Base-by-base conservation (phyloP, 2,797 vertebrate species). In the Melanotaenia nigrans region DNA sequence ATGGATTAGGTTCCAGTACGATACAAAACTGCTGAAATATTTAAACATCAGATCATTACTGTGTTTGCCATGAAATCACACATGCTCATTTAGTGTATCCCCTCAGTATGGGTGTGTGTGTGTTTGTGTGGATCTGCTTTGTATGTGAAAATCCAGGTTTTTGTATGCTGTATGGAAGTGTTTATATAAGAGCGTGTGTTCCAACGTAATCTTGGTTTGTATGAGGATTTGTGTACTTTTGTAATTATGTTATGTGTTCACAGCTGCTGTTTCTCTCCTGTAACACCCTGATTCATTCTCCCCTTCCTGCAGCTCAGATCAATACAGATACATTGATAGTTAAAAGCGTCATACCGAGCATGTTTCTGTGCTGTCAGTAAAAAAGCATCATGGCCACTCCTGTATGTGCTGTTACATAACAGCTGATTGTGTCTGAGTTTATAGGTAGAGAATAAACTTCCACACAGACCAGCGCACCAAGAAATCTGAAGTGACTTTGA, bases 11-110 rank as follows among this genome's bases (percentile, higher is more conserved):
- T 64, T 71, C 63, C 73, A 38, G 84, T 64, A 30, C 59, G 79
- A 85, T 71, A 72, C 73, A 81, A 78, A 84, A 81, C 84, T 86
- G 76, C 74, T 94, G 62, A 94, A 95, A 94, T 94, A 94, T 95
- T 94, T 87, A 94, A 87, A 82, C 65, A 60, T 83, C 66, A 62
- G 83, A 89, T 92, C 81, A 88, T 92, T 90, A 90, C 71, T 70
- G 33, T 11, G 7, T 82, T 87, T 81, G 71, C 87, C 75, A 69
- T 85, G 79, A 89, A 91, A 92, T 89, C 85, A 86, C 82, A 86
- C 83, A 85, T 74, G 60, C 75, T 86, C 73, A 68, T 81, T 88
- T 83, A 38, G 75, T 89, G 81, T 86, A 73, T 66, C 63, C 24
- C 36, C 51, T 47, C 77, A 22, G 7, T 79, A 61, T 36, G 28